Base-by-base conservation (phyloP, 2,113 vertebrate genomes). In the Todiramphus saurophagus region DNA sequence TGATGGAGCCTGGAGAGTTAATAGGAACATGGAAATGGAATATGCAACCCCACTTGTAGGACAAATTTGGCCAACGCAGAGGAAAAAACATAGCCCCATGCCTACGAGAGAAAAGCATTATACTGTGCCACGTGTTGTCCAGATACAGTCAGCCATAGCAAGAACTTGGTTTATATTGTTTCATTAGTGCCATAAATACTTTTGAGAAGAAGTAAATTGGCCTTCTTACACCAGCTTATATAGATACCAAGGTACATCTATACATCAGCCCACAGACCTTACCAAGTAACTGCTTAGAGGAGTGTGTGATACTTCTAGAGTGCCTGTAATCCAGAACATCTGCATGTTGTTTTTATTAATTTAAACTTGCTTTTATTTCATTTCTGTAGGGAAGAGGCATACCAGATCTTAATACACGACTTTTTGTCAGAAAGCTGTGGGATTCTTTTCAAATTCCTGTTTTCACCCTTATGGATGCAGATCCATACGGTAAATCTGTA, bases 391-490 rank as follows among this genome's bases (percentile, higher is more conserved):
- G 99, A 77, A 99, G 99, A 98, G 99, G 99, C 3, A 35, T 99
- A 48, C 99, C 99, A 81, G 99, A 99, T 96, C 97, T 99, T 84
- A 99, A 99, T 93, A 99, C 99, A 75, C 98, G 99, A 87, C 97
- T 99, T 90, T 96, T 99, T 96, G 98, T 99, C 95, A 99, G 98
- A 96, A 99, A 98, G 97, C 97, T 99, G 56, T 99, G 99, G 99
- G 99, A 99, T 87, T 96, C 97, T 4, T 98, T 99, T 70, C 98
- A 98, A 30, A 90, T 99, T 68, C 99, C 99, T 50, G 30, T 98
- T 83, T 99, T 99, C 92, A 98, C 98, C 46, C 97, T 99, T 58
- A 98, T 99, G 85, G 99, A 99, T 87, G 99, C 99, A 30, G 99
- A 99, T 90, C 99, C 99, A 62, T 98, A 99, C 2, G 99, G 99